Conservation (phyloP, 2,113 vertebrate genomes). For the Odocoileus hemionus region DNA sequence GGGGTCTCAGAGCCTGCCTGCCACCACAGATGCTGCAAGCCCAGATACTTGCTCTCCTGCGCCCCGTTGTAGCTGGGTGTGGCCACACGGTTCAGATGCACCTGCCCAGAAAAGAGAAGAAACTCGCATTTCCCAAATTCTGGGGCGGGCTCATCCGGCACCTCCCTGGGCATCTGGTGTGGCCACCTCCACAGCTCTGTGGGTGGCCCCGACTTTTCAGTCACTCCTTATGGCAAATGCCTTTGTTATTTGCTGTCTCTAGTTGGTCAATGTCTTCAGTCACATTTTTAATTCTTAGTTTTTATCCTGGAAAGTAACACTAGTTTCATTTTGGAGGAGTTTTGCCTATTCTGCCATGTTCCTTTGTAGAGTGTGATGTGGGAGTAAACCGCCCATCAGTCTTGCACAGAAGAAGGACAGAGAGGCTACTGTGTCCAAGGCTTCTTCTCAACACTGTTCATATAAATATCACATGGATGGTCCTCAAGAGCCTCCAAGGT, state of each 20-base stretch:
- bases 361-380: neutral
- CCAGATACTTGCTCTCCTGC: neutral
- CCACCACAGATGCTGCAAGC: neutral
- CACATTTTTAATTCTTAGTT: neutral
- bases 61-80: neutral
- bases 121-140: neutral
- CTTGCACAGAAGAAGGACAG: neutral
- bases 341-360: neutral
- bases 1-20: neutral
- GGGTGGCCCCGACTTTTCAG: neutral
- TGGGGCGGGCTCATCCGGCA: neutral
- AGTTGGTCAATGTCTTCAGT: neutral
- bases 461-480: neutral
- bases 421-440: neutral
- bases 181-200: neutral
- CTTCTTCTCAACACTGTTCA: neutral
- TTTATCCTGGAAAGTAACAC: neutral
- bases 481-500: neutral
- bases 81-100: neutral
- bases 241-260: neutral
- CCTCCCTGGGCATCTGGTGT: neutral
- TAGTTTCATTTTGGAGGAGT: neutral
- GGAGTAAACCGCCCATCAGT: neutral
- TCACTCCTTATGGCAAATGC: neutral
- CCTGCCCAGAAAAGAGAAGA: neutral